A percentile compares a stretch with the other conserved stretches of the same genome.
Evolutionary conservation across 2,888 invertebrate species (phyloP).

Genomic region (Syrista parreyssii): DNA sequence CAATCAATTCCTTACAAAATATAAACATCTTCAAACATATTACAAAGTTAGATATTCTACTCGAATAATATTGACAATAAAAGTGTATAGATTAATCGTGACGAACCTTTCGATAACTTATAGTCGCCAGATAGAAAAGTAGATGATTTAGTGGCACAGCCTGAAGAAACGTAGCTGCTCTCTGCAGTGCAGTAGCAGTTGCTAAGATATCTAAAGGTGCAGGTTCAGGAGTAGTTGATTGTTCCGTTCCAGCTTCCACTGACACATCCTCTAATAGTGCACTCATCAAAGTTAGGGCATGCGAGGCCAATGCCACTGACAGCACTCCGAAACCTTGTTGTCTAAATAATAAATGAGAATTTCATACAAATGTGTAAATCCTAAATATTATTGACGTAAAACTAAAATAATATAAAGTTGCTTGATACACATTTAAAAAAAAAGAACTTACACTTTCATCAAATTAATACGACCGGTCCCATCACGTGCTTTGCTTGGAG

Average conservation of each 20-base stretch:
- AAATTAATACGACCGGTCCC: slow-evolving; percentile 74
- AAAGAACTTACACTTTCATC: slow-evolving; percentile 73
- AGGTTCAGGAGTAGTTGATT: slow-evolving; percentile 66
- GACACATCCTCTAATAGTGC: slow-evolving; percentile 82
- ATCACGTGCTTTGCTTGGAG: slow-evolving; percentile 71
- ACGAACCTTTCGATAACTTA: slow-evolving; percentile 84
- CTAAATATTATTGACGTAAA: not conserved
- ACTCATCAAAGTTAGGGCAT: slow-evolving; percentile 82
- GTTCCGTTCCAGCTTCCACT: slow-evolving; percentile 71
- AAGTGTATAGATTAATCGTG: not conserved
- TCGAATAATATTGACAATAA: no score
- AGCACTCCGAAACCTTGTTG: slow-evolving; percentile 91
- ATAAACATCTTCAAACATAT: not conserved
- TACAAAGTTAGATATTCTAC: not conserved
- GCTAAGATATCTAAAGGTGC: slow-evolving; percentile 75
- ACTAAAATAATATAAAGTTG: not conserved
- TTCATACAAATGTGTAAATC: not conserved
- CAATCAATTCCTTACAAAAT: not conserved
- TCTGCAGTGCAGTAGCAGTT: slow-evolving; percentile 75
- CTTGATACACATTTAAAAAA: not conserved
- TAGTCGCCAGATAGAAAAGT: slow-evolving; percentile 88
- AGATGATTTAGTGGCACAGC: slow-evolving; percentile 83
- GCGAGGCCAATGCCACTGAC: slow-evolving; percentile 88
- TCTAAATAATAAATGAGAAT: slow-evolving; percentile 59
- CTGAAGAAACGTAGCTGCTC: slow-evolving; percentile 77